phyloP scores from a whole-genome alignment of 2,113 vertebrate species.

The Lichenostomus cassidix region DNA sequence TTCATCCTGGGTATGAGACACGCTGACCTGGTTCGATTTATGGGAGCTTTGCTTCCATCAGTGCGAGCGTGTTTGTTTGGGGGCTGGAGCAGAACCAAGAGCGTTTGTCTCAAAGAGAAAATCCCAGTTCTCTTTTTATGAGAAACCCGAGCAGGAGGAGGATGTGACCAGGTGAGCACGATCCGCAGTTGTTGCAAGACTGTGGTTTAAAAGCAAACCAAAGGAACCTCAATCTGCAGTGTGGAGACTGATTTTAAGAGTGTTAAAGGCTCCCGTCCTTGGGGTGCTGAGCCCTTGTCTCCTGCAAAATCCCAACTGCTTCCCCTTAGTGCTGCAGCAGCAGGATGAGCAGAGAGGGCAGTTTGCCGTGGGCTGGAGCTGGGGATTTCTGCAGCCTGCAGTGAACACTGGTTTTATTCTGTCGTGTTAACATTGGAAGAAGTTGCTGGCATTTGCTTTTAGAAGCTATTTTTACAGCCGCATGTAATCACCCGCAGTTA shows the following conservation, averaged over 20 bases:
- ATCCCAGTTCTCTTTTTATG: neutral
- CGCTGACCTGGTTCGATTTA: slow-evolving; percentile 34
- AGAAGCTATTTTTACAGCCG: slow-evolving; percentile 29
- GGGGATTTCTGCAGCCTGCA: neutral
- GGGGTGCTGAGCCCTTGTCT: neutral
- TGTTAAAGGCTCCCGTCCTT: neutral
- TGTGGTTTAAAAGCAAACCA: neutral
- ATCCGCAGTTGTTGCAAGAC: neutral
- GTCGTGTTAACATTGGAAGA: neutral
- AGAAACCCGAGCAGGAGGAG: neutral
- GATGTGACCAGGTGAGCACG: neutral
- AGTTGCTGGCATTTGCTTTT: neutral
- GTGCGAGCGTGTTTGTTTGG: neutral
- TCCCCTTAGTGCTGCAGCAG: neutral
- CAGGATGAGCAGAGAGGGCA: neutral
- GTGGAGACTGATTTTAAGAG: neutral
- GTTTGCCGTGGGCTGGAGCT: neutral
- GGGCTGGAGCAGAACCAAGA: neutral
- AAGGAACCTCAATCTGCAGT: neutral
- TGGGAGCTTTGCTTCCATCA: slow-evolving; percentile 2
- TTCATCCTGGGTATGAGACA: slow-evolving; percentile 28
- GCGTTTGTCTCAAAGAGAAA: neutral
- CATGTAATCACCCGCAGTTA: neutral
- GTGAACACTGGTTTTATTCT: neutral
- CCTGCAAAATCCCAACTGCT: neutral